A percentile compares a stretch with the other conserved stretches of the same genome.
Conservation (phyloP, 2,888 invertebrate species). For the Idaea biselata region DNA sequence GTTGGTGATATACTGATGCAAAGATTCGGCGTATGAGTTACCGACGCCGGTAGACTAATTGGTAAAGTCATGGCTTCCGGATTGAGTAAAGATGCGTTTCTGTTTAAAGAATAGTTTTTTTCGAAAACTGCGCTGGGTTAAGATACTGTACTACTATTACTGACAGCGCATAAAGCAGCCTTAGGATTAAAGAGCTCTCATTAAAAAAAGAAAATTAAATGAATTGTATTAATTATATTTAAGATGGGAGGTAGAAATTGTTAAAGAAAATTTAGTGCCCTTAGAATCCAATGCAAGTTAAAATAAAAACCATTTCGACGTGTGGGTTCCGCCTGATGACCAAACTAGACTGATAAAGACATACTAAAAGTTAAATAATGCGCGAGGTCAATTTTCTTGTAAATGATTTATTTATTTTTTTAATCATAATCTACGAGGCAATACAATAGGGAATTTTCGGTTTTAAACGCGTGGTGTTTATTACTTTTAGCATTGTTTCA, state of each 20-base stretch:
- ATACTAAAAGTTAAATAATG: conserved; percentile 41
- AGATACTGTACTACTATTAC: no score
- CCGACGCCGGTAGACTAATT: no score
- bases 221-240: conserved; percentile 64
- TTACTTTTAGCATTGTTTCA: no score
- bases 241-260: conserved; percentile 49
- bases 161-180: no score
- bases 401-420: conserved; percentile 45
- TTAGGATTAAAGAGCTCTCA: conserved; percentile 70
- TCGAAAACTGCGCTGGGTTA: no score
- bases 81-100: no score
- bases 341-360: conserved; percentile 64
- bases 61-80: no score
- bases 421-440: conserved; percentile 23
- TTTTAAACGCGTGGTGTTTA: no score
- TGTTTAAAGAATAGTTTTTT: no score
- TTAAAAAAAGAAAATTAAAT: conserved; percentile 54
- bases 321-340: conserved; percentile 65
- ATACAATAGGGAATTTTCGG: not conserved
- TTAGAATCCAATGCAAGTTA: conserved; percentile 42
- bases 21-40: no score
- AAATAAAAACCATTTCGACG: conserved; percentile 39
- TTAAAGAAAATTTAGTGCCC: conserved; percentile 51
- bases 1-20: no score
- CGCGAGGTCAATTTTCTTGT: conserved; percentile 54